Conservation (phyloP, 2,797 vertebrate genomes). For the Myiotriccus ornatus region DNA sequence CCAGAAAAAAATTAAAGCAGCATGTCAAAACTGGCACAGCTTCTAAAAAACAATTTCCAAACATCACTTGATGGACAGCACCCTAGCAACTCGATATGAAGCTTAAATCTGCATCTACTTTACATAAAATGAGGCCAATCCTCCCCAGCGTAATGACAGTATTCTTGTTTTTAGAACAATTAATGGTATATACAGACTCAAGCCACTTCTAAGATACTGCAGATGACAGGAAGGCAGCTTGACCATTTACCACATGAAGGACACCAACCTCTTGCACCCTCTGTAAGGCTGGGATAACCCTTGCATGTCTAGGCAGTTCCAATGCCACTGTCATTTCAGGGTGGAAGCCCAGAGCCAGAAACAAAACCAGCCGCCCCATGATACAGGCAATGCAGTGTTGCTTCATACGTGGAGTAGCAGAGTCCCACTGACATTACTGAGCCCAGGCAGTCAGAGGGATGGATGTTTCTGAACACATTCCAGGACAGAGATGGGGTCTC, state of each 20-base stretch:
- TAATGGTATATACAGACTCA: neutral
- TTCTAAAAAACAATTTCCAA: slow-evolving; percentile 27
- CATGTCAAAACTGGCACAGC: slow-evolving; percentile 40
- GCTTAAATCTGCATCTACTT: slow-evolving; percentile 2
- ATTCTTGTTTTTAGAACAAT: neutral
- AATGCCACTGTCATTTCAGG: neutral
- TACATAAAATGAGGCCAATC: neutral
- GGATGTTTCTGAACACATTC: neutral
- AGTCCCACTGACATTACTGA: neutral
- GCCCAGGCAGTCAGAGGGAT: neutral
- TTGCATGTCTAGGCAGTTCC: neutral
- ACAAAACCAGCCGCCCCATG: neutral
- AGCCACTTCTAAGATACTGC: neutral
- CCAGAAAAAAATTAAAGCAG: slow-evolving; percentile 61
- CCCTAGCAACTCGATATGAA: neutral
- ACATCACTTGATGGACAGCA: slow-evolving; percentile 30
- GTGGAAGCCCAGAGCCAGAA: neutral
- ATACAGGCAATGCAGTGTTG: neutral
- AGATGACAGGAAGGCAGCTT: neutral
- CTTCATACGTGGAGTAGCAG: fast-evolving
- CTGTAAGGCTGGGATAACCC: neutral
- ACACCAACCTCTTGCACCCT: neutral
- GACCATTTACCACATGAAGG: neutral
- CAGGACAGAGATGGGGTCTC: neutral
- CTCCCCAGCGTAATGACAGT: neutral